Conservation (phyloP, 1,140 invertebrate species). For the Heliothis virescens region DNA sequence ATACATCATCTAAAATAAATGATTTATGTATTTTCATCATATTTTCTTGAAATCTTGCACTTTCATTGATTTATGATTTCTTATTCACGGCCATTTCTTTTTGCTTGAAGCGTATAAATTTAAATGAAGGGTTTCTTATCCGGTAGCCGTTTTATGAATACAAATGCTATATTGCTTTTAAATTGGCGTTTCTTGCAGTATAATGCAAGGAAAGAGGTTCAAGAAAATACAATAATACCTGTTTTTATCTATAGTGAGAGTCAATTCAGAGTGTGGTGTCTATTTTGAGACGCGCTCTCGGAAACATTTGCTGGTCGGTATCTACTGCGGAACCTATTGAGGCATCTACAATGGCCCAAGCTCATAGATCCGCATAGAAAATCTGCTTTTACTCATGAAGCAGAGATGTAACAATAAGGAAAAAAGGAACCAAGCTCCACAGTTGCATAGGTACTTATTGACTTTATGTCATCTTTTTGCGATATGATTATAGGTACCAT, state of each 20-base stretch:
- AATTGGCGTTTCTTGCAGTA: not conserved
- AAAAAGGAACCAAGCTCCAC: not conserved
- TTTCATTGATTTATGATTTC: too few species aligned
- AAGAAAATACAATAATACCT: not conserved
- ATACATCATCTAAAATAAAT: slow-evolving; percentile 2
- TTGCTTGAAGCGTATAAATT: not conserved
- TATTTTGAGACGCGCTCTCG: slow-evolving; percentile 5
- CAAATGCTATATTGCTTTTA: not conserved
- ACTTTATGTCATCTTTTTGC: not conserved
- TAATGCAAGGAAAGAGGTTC: not conserved
- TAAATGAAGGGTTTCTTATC: not conserved
- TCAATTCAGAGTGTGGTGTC: not conserved
- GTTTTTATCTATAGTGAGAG: slow-evolving; percentile 25
- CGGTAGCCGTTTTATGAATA: not conserved
- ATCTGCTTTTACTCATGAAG: not conserved
- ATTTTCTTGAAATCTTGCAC: not conserved
- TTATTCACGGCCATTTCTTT: not conserved
- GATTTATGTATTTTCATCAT: not conserved
- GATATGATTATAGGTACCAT: not conserved
- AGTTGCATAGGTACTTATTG: not conserved
- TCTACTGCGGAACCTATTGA: slow-evolving; percentile 6
- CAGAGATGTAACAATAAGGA: not conserved
- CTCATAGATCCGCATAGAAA: not conserved
- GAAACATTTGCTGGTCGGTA: slow-evolving; percentile 5
- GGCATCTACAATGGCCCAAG: not conserved